Base-by-base conservation (phyloP, 37 sponge, comb jelly and placozoan species). In the Corticium candelabrum region DNA sequence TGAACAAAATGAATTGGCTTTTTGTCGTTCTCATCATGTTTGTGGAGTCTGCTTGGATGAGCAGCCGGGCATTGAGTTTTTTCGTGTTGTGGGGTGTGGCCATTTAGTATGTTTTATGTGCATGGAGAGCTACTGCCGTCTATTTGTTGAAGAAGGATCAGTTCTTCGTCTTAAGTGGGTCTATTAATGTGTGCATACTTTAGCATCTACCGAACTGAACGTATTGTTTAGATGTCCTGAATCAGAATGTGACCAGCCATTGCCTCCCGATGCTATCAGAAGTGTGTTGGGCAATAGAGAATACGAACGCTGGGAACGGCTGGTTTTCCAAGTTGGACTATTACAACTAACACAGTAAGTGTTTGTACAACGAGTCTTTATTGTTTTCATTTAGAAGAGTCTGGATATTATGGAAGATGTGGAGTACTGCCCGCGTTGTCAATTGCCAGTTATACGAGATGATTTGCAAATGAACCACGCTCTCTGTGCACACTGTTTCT, bases 211-310 rank as follows among this genome's bases (percentile, higher is more conserved):
- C 21, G 21, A 11, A 21, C 11, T 50, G n/a, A n/a, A n/a, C n/a
- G n/a, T n/a, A n/a, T n/a, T n/a, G n/a, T n/a, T n/a, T n/a, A 80
- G 81, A 74, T 80, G 81, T 80, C 81, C 81, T 7, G 37, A 38
- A 3, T 73, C 72, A 37, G 37, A 68, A 3, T 80, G 81, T 74
- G 73, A 80, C 27, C 37, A 35, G 29, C 35, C 35, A 2, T 72
- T 80, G 35, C 81, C 72, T 34, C 81, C 40, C 2, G 73, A 35
- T 2, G 33, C 74, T 4, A 69, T 80, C 31, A 3, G 71, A 73
- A 69, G 35, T 5, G 81, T 34, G 3, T 37, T 80, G 27, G 72
- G 72, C 39, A 2, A 67, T 3, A 72, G 74, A 39, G 81, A 80
- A 50, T 80, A 73, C 74, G 73, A 74, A 30, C 81, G 81, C 73